phyloP scores from a whole-genome alignment of 53 echinoderm and acorn worm genomes.

The Mesocentrotus franciscanus region DNA sequence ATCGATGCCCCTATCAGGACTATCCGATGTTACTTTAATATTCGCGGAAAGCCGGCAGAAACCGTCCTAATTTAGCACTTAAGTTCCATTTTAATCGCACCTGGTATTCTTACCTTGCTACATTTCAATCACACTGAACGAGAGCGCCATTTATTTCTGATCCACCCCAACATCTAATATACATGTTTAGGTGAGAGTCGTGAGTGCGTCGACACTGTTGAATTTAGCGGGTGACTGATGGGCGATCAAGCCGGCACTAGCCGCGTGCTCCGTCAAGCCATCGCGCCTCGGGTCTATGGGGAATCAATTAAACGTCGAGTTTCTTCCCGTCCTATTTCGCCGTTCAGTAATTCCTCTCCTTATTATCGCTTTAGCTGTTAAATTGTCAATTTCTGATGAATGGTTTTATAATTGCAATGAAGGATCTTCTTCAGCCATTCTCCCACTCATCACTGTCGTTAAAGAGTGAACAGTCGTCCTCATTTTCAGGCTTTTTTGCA shows the following conservation, averaged over 20 bases:
- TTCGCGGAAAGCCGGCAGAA: conserved; percentile 8
- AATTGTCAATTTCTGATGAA: conserved; percentile 51
- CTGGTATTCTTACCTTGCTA: conserved; percentile 22
- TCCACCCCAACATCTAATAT: neutral
- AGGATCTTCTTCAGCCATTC: neutral
- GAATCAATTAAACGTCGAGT: conserved; percentile 61
- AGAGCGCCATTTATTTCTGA: neutral
- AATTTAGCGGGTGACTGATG: conserved; percentile 52
- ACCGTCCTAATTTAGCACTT: conserved; percentile 1
- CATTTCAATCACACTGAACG: conserved; percentile 10
- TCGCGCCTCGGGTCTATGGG: conserved; percentile 43
- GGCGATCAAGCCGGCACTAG: conserved; percentile 51
- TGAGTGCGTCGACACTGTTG: neutral
- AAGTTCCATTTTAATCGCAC: conserved; percentile 45
- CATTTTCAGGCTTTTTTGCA: neutral
- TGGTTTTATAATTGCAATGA: conserved; percentile 28
- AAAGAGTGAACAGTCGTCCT: neutral
- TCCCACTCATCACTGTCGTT: neutral
- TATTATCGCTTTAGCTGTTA: conserved; percentile 42
- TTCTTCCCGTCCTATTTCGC: neutral
- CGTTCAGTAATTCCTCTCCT: conserved; percentile 36
- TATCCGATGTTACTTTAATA: conserved; percentile 49
- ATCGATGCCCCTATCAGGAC: neutral
- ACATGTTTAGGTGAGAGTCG: neutral
- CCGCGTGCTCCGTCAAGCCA: conserved; percentile 57